A percentile compares a stretch with the other conserved stretches of the same genome.
Conservation (phyloP, 1,140 invertebrate genomes). For the Carcinoscorpius rotundicauda region DNA sequence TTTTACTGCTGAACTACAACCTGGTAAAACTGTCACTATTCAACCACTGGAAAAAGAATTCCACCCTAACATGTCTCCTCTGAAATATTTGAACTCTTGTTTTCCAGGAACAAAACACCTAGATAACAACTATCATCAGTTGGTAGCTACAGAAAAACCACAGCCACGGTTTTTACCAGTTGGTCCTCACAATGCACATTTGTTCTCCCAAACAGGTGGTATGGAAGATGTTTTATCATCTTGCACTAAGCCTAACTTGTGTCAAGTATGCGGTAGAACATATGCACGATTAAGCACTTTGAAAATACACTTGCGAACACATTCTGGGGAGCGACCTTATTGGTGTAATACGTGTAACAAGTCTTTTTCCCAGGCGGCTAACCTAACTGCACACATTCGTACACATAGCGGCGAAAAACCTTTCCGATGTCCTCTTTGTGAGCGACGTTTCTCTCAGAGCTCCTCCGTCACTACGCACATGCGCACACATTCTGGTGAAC, state of each 20-base stretch:
- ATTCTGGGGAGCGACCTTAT: constrained; percentile 93
- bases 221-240: constrained; percentile 1
- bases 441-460: constrained; percentile 61
- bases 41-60: constrained; percentile 27
- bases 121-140: constrained; percentile 42
- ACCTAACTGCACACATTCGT: constrained; percentile 49
- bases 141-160: constrained; percentile 54
- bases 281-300: constrained; percentile 90
- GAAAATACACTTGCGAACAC: constrained; percentile 92
- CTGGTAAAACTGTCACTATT: constrained; percentile 32
- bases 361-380: constrained; percentile 52
- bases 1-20: constrained; percentile 60
- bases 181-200: constrained; percentile 3
- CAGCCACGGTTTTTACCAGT: constrained; percentile 12
- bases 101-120: constrained; percentile 26
- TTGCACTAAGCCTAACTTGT: constrained; percentile 41
- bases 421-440: constrained; percentile 88
- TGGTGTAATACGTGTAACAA: constrained; percentile 46
- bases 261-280: constrained; percentile 89
- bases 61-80: constrained; percentile 6
- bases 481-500: constrained; percentile 52
- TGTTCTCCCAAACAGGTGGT: not conserved
- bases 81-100: constrained; percentile 30
- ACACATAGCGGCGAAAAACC: constrained; percentile 57
- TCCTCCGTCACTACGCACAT: constrained; percentile 56